These are phyloP conservation scores for Drosophila recens DNA, from an alignment of 2,888 invertebrate genomes.

Conservation along the genomic window DNA sequence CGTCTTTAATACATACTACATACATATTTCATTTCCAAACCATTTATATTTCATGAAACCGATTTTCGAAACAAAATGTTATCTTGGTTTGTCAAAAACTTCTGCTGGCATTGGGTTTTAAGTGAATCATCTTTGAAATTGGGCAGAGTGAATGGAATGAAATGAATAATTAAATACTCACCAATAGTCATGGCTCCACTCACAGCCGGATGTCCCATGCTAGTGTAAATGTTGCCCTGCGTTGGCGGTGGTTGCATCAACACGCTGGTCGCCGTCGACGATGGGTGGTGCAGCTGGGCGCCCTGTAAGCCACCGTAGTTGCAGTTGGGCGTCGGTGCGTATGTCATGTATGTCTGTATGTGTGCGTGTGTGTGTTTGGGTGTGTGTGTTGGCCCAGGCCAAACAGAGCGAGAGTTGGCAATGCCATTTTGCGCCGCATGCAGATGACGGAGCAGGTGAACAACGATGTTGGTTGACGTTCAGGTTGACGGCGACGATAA, in stretches of 20 bases:
- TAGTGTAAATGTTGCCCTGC: conserved; percentile 79
- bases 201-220: conserved; percentile 77
- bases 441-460: conserved; percentile 47
- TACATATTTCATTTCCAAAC: too few relatives aligned
- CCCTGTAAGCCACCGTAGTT: conserved; percentile 80
- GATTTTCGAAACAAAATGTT: too few relatives aligned
- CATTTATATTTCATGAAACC: too few relatives aligned
- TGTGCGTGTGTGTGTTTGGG: background rate
- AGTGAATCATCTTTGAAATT: conserved; percentile 14
- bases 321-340: conserved; percentile 83
- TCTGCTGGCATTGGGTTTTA: background rate
- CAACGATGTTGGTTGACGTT: conserved; percentile 34
- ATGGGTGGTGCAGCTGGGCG: conserved; percentile 68
- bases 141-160: conserved; percentile 7
- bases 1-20: too few relatives aligned
- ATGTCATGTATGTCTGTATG: conserved; percentile 82
- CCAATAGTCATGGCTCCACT: conserved; percentile 82
- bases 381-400: conserved; percentile 46
- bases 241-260: conserved; percentile 83
- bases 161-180: conserved; percentile 59
- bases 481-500: conserved; percentile 38
- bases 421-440: conserved; percentile 50
- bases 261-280: conserved; percentile 80
- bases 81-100: background rate
- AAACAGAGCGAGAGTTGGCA: conserved; percentile 46